Conservation (phyloP, 2,888 invertebrate species). For the Caenorhabditis doughertyi region DNA sequence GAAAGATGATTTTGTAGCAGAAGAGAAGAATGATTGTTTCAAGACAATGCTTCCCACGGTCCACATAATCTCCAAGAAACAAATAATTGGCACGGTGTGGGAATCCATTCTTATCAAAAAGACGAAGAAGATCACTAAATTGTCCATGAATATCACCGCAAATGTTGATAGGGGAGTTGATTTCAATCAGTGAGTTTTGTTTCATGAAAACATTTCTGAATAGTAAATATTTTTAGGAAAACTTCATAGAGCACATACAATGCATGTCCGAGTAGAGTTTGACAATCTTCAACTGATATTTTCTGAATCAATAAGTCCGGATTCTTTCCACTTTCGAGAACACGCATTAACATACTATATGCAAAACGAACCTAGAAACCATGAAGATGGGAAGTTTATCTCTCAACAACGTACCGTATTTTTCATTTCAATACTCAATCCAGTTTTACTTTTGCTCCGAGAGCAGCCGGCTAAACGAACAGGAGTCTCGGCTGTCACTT, state of each 20-base stretch:
- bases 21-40: slow-evolving; percentile 73
- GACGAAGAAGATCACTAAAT: slow-evolving; percentile 72
- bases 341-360: slow-evolving; percentile 29
- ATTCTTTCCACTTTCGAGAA: slow-evolving; percentile 37
- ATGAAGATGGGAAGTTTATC: neutral
- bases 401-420: neutral
- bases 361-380: slow-evolving; percentile 19
- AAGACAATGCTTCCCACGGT: slow-evolving; percentile 74
- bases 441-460: slow-evolving; percentile 8
- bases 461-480: neutral
- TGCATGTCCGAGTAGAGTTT: neutral
- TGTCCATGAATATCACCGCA: slow-evolving; percentile 80
- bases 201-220: slow-evolving; percentile 42
- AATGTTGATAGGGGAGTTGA: slow-evolving; percentile 74
- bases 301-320: neutral
- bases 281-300: slow-evolving; percentile 15
- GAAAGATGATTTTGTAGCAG: slow-evolving; percentile 70
- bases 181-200: slow-evolving; percentile 64
- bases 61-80: slow-evolving; percentile 79
- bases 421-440: neutral
- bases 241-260: neutral
- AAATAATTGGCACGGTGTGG: slow-evolving; percentile 74
- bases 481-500: neutral
- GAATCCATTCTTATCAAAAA: slow-evolving; percentile 76
- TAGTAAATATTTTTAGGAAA: neutral